Conservation (phyloP, 2,113 vertebrate genomes). For the Anguilla japonica region DNA sequence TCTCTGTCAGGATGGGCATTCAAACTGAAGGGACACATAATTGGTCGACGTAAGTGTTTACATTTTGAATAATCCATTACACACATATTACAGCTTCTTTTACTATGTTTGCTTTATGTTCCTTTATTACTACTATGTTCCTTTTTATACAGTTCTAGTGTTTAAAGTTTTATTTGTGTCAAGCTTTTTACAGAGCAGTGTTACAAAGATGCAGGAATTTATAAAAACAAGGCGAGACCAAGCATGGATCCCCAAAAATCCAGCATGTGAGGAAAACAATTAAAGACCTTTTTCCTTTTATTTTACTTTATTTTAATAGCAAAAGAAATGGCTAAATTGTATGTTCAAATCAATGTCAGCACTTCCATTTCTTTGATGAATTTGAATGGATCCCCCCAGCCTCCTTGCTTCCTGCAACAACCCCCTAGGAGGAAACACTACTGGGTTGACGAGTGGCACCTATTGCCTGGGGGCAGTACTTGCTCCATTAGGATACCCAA, state of each 20-base stretch:
- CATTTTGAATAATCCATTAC: background rate
- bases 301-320: background rate
- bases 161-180: background rate
- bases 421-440: constrained; percentile 48
- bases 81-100: background rate
- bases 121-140: background rate
- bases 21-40: background rate
- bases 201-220: no score
- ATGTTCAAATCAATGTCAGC: constrained; percentile 33
- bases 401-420: constrained; percentile 40
- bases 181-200: no score
- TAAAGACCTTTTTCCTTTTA: no score
- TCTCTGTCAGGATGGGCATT: background rate
- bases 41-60: background rate
- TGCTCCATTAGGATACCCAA: constrained; percentile 56
- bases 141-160: background rate
- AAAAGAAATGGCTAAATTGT: constrained; percentile 45
- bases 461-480: constrained; percentile 45
- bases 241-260: no score
- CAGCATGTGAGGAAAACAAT: no score
- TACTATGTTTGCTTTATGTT: background rate
- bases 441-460: constrained; percentile 51
- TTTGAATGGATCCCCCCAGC: constrained; percentile 40
- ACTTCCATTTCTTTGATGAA: constrained; percentile 52
- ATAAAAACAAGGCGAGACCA: no score